Evolutionary conservation across 2,113 vertebrate species (phyloP).

Genomic region (Burhinus oedicnemus): DNA sequence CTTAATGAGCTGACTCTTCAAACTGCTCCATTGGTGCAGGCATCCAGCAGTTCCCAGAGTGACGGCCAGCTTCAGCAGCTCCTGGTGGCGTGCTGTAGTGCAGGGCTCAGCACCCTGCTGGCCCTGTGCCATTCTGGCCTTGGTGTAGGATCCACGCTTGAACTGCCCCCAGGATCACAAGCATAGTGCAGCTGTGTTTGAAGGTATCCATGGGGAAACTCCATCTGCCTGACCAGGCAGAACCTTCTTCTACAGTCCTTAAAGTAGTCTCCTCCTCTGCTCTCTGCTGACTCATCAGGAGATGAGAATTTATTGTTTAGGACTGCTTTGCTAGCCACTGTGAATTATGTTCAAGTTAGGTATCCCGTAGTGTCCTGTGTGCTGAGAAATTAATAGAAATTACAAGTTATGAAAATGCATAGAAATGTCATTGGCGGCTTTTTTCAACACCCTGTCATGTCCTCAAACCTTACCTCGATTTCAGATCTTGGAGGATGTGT

Average conservation of each 20-base stretch:
- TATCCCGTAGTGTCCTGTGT: neutral
- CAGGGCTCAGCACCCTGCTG: neutral
- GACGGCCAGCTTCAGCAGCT: neutral
- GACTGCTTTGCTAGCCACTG: neutral
- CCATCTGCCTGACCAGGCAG: neutral
- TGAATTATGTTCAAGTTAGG: neutral
- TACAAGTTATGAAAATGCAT: neutral
- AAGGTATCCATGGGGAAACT: neutral
- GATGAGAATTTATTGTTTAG: neutral
- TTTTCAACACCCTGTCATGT: neutral
- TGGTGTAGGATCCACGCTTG: rapidly evolving
- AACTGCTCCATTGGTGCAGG: neutral
- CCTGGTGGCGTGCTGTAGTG: neutral
- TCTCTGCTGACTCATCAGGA: neutral
- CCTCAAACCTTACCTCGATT: neutral
- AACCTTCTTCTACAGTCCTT: neutral
- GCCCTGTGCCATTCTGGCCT: neutral
- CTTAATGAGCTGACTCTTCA: neutral
- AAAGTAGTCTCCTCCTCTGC: neutral
- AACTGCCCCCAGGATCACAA: rapidly evolving
- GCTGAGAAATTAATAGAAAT: neutral
- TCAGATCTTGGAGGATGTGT: neutral
- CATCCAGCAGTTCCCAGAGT: neutral
- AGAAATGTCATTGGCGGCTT: neutral
- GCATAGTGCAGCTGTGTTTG: neutral